These are phyloP conservation scores for Hippasteria phrygiana DNA, from an alignment of 53 echinoderm and acorn worm species.

Conservation along the genomic window DNA sequence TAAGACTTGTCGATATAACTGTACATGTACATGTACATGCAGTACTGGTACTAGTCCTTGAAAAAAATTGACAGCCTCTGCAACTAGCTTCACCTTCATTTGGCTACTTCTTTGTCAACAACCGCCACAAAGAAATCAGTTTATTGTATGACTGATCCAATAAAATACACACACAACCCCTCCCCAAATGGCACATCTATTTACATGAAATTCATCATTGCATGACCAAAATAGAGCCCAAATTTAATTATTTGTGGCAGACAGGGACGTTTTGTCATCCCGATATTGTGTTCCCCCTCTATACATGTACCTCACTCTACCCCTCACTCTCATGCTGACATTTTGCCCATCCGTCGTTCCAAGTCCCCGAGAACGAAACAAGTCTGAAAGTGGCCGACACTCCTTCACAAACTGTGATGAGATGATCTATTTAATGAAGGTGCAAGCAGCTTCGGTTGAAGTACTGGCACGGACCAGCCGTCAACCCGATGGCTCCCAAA, in stretches of 20 bases:
- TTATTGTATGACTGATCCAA: not conserved
- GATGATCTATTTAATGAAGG: constrained; percentile 67
- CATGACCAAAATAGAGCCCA: constrained; percentile 21
- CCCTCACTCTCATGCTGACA: not conserved
- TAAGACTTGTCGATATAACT: too few relatives aligned
- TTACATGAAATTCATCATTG: not conserved
- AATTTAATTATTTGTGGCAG: constrained; percentile 52
- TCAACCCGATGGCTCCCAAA: constrained; percentile 58
- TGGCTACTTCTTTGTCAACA: not conserved
- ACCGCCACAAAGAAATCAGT: not conserved
- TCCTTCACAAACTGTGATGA: constrained; percentile 34
- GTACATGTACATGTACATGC: too few relatives aligned
- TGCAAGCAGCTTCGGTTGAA: constrained; percentile 32
- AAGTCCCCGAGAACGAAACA: constrained; percentile 32
- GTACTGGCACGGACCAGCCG: constrained; percentile 69
- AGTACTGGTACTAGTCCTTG: too few relatives aligned
- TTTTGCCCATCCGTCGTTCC: not conserved
- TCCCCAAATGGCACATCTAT: not conserved
- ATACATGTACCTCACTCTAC: not conserved
- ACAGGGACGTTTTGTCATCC: constrained; percentile 45
- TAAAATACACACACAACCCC: not conserved
- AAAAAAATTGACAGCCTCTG: too few relatives aligned
- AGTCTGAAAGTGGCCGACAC: not conserved
- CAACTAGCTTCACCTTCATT: too few relatives aligned
- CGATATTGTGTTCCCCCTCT: too few relatives aligned